Percentiles rank a stretch among this genome's conserved stretches.
phyloP scores from a whole-genome alignment of 1,140 invertebrate genomes.

The Drosophila elegans region DNA sequence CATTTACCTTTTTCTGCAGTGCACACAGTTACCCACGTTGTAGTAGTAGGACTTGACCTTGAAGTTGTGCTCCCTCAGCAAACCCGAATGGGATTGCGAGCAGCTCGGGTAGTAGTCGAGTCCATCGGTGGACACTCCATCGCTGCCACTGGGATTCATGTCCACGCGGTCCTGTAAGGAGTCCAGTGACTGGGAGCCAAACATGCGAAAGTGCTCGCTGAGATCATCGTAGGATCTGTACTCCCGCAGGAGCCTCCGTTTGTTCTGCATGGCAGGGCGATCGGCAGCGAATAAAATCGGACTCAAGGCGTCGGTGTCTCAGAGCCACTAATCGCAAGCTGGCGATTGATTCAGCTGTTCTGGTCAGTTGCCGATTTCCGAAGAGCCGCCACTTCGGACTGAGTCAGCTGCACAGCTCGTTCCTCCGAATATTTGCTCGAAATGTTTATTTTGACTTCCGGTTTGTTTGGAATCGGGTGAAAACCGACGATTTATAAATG shows the following conservation, averaged over 20 bases:
- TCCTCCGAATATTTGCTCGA: constrained; percentile 21
- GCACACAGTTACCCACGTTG: constrained; percentile 92
- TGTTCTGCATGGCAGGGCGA: constrained; percentile 42
- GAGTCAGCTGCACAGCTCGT: constrained; percentile 20
- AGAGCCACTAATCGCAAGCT: constrained; percentile 1
- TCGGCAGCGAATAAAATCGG: constrained; percentile 23
- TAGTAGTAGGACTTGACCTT: constrained; percentile 92
- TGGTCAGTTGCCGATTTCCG: constrained; percentile 18
- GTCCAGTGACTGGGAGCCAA: constrained; percentile 58
- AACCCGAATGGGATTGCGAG: constrained; percentile 36
- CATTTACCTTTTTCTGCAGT: constrained; percentile 90
- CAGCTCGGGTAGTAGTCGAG: constrained; percentile 43
- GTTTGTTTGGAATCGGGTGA: constrained; percentile 21
- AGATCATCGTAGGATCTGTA: constrained; percentile 67
- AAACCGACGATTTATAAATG: background rate
- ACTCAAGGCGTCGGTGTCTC: background rate
- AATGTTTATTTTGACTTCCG: constrained; percentile 16
- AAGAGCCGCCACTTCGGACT: constrained; percentile 11
- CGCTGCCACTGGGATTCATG: constrained; percentile 61
- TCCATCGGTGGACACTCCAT: constrained; percentile 35
- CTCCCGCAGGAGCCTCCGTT: constrained; percentile 41
- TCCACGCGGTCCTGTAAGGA: constrained; percentile 55
- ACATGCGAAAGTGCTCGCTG: constrained; percentile 54
- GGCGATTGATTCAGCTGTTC: constrained; percentile 52
- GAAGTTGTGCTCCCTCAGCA: constrained; percentile 89